Evolutionary conservation across 1,140 invertebrate species (phyloP), one percentile per base, ranked within the genome.

Genomic region (Mya arenaria): DNA sequence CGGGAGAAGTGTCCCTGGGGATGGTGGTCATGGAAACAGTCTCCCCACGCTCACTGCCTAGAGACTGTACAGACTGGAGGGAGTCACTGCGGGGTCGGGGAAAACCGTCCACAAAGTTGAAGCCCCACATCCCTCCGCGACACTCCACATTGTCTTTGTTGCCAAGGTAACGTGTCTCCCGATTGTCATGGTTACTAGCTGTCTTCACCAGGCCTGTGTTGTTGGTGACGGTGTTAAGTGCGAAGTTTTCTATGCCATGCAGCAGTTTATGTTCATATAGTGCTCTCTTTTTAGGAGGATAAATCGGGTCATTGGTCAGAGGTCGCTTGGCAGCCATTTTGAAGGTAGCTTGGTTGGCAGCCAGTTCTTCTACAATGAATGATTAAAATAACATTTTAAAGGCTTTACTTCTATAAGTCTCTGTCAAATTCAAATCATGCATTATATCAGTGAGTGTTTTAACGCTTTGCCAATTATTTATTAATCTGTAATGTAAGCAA

Each of bases 281-380:
- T 25, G 75, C 75, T 68, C 75, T 44, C 41, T 78, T 78, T 28
- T 78, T 78, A 55, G 60, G 63, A 25, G 75, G 75, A 44, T 66
- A 78, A n/a, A 78, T 52, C 15, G 62, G 32, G 30, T 78, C 75
- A 48, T 44, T 23, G 1, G 60, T 19, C 41, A 44, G 39, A 17
- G 39, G 41, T 19, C 75, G 25, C 32, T 78, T 78, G 10, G 44
- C 6, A 23, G 73, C 5, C 73, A 75, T 75, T 41, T 19, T 30
- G 5, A 65, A 17, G 4, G 4, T 4, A 23, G 58, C 48, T n/a
- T 52, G 48, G 8, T 52, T 52, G 48, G 48, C n/a, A n/a, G n/a
- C n/a, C n/a, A n/a, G n/a, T n/a, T n/a, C n/a, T n/a, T n/a, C n/a
- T n/a, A 44, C 19, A 44, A 10, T 44, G 19, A 44, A 10, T 19